Base-by-base conservation (phyloP, 2,888 invertebrate genomes). In the Blastobasis lacticolella region DNA sequence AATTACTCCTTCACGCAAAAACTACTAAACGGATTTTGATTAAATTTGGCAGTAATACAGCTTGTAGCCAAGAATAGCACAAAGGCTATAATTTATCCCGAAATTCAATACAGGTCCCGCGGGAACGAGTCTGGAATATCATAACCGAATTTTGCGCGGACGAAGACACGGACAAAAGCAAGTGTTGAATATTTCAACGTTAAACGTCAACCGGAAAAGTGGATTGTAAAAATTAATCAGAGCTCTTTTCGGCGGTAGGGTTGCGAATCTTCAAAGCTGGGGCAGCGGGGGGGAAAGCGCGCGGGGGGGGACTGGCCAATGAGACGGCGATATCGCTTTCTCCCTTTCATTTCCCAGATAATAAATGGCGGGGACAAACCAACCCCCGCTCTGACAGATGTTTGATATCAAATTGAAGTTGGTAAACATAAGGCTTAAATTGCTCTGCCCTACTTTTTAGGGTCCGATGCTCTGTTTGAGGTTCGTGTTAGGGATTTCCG, bases 281-380 rank as follows among this genome's bases (percentile, higher is more conserved):
- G 46, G 23, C 41, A 43, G 38, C 53, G 46, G 55, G 52, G 54
- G 51, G 48, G 46, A 44, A 55, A 52, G 49, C 46, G 55, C 48
- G 48, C n/a, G 44, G 53, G 55, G 56, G 56, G 38, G 45, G 53
- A 46, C 45, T 56, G 58, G 23, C 23, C 23, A 23, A 23, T 23
- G 23, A 23, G 23, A 23, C 23, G 23, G 23, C 23, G 23, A 23
- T 23, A 23, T 23, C 23, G 23, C 23, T 23, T 2, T 23, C 23
- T 54, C 55, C 51, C 61, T 49, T 61, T 58, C 57, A 60, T 62
- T 66, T 57, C 42, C 54, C 53, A 60, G 61, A 64, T 64, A 63
- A 63, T 60, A 64, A 62, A 65, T 62, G 65, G 63, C 58, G 57
- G 55, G 57, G 59, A 59, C 63, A 60, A 60, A 58, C 57, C 57